A percentile compares a stretch with the other conserved stretches of the same genome.
These are phyloP conservation scores for Drosophila albomicans DNA, from an alignment of 1,140 invertebrate species.

Conservation along the genomic window DNA sequence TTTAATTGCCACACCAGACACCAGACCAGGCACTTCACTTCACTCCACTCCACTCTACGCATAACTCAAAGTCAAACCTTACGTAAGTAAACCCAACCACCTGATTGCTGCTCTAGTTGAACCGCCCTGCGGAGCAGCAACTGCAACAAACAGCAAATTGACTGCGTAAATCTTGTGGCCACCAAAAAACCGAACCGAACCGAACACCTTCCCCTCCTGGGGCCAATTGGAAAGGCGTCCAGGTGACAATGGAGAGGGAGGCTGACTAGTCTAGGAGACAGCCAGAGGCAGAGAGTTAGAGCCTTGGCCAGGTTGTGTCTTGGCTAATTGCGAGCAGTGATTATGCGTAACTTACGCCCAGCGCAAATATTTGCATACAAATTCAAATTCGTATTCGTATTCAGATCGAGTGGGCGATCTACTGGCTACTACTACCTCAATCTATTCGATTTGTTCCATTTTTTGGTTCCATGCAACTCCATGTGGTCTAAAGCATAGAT, in stretches of 20 bases:
- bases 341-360: constrained; percentile 60
- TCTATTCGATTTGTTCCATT: not conserved
- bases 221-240: constrained; percentile 62
- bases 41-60: constrained; percentile 21
- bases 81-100: constrained; percentile 40
- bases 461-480: not conserved
- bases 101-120: constrained; percentile 13
- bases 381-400: constrained; percentile 11
- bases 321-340: constrained; percentile 22
- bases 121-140: constrained; percentile 49
- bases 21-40: not conserved
- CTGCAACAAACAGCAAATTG: constrained; percentile 9
- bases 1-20: constrained; percentile 36
- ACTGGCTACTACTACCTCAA: constrained; percentile 31
- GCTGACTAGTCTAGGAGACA: too few species aligned
- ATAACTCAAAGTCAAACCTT: constrained; percentile 42
- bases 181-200: not conserved
- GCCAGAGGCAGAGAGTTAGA: constrained; percentile 6
- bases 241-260: constrained; percentile 55
- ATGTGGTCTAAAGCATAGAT: constrained; percentile 1
- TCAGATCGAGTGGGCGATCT: constrained; percentile 51
- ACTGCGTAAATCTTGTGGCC: constrained; percentile 45
- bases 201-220: constrained; percentile 25
- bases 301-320: constrained; percentile 3
- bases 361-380: constrained; percentile 61